phyloP scores from a whole-genome alignment of 2,797 vertebrate species.

The Neopelma chrysocephalum region DNA sequence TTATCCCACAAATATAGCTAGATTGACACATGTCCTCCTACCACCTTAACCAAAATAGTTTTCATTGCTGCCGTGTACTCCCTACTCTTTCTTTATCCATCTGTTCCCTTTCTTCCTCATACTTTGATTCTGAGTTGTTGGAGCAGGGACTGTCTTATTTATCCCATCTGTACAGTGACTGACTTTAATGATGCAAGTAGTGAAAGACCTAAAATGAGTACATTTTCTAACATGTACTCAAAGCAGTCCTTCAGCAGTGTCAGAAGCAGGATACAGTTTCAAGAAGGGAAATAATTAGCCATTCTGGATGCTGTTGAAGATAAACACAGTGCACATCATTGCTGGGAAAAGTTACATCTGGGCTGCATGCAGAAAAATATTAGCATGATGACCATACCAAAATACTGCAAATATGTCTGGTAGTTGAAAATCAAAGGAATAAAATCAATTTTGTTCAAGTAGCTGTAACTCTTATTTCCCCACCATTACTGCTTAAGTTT shows the following conservation, averaged over 20 bases:
- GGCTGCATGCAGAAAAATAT: background rate
- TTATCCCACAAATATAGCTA: background rate
- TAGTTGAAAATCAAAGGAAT: background rate
- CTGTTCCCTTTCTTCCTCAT: slow-evolving; percentile 37
- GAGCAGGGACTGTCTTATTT: background rate
- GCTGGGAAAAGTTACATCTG: background rate
- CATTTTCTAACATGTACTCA: background rate
- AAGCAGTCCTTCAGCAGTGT: background rate
- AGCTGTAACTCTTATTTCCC: background rate
- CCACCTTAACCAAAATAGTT: slow-evolving; percentile 46
- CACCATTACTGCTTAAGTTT: background rate
- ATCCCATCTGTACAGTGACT: background rate
- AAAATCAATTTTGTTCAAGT: background rate
- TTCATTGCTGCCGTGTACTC: slow-evolving; percentile 26
- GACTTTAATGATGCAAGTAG: background rate
- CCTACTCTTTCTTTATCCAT: slow-evolving; percentile 46
- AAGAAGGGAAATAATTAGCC: background rate
- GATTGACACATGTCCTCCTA: slow-evolving; percentile 65
- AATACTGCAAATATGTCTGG: background rate
- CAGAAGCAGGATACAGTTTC: background rate
- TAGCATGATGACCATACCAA: background rate
- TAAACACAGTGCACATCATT: background rate
- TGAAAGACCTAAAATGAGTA: background rate
- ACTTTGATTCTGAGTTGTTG: background rate
- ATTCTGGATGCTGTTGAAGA: background rate